Percentiles rank a stretch among this genome's conserved stretches.
Conservation (phyloP, 2,113 vertebrate species). For the Crotalus tigris region DNA sequence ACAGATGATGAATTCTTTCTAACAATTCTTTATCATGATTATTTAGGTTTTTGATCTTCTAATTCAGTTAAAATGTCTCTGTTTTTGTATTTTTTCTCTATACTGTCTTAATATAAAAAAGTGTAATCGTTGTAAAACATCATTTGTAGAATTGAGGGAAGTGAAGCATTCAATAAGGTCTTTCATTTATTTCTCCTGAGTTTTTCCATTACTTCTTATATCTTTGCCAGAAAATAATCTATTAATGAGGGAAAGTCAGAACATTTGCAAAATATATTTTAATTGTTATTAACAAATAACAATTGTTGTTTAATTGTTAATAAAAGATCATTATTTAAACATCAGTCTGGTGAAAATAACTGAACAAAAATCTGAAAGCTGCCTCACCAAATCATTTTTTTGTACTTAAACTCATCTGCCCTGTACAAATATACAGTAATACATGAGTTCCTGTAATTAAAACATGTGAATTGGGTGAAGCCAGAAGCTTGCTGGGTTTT, state of each 20-base stretch:
- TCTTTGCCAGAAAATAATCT: not conserved
- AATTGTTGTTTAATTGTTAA: not conserved
- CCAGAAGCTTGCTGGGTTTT: conserved; percentile 13
- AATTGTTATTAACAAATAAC: not conserved
- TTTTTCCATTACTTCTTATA: not conserved
- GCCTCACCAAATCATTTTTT: not conserved
- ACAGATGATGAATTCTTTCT: not conserved
- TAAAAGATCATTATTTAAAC: too few relatives aligned
- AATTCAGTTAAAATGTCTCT: not conserved
- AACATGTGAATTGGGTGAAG: not conserved
- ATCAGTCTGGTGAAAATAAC: not conserved
- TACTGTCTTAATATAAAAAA: not conserved
- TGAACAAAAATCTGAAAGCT: not conserved
- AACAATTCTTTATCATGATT: not conserved
- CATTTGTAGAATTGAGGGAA: not conserved
- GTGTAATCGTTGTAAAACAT: too few relatives aligned
- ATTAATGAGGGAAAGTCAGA: not conserved
- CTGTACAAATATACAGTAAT: not conserved
- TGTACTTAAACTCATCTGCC: not conserved
- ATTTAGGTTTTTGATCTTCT: not conserved
- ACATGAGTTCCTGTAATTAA: not conserved
- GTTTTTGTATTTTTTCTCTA: not conserved
- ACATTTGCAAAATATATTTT: not conserved
- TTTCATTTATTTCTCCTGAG: not conserved
- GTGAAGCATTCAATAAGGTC: not conserved